Evolutionary conservation across 2,888 invertebrate genomes (phyloP), one percentile per base, ranked within the genome.

Genomic region (Limnephilus marmoratus): DNA sequence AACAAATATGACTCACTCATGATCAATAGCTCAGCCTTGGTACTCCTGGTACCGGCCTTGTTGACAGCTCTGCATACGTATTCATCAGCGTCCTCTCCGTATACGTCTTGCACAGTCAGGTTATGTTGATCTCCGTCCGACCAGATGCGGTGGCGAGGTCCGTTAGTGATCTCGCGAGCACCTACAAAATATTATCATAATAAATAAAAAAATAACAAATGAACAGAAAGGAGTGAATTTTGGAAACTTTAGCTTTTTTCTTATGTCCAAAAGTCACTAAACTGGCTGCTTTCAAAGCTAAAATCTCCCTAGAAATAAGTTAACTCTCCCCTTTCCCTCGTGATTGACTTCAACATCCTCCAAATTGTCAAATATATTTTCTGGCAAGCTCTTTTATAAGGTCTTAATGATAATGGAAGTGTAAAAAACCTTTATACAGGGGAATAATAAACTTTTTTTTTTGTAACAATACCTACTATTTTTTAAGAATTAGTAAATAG

Each of bases 71-170:
- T 97, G 95, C 99, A 99, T 18, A 98, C 98, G 95, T 99, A 99
- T 95, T 99, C 99, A 95, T 99, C 99, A 0, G 99, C 99, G 95
- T 99, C 99, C 95, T 99, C 99, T 0, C 99, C 99, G 95, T 98
- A 99, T 4, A 99, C 98, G 94, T 99, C 99, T 95, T 98, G 98
- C 34, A 99, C 98, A 0, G 98, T 97, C 34, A 99, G 97, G 95
- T 97, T 98, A 95, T 99, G 98, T 93, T 96, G 97, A 94, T 99
- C 98, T 13, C 99, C 99, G 94, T 99, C 99, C 93, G 98, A 97
- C 95, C 98, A 98, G 94, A 99, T 99, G 94, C 98, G 98, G 95
- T 99, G 98, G 93, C 99, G 98, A 0, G 98, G 98, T 0, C 99
- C 98, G 95, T 98, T 98, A 68, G 97, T 98, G 93, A 99, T 98